These are phyloP conservation scores for Meteorus colon DNA, from an alignment of 2,888 invertebrate genomes.

Conservation along the genomic window DNA sequence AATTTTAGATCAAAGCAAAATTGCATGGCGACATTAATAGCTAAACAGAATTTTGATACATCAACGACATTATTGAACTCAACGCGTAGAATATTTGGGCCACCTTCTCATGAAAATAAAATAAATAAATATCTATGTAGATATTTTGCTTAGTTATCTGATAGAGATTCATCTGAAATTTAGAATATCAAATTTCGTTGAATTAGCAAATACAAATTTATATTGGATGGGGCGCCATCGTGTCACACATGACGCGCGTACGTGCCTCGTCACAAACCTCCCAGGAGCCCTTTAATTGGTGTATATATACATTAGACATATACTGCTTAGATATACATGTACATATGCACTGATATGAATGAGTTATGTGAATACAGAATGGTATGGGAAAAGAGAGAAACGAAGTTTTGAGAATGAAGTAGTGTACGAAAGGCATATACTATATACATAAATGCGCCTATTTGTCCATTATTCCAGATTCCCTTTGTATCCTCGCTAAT, in stretches of 20 bases:
- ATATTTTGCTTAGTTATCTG: no score
- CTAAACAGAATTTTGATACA: no score
- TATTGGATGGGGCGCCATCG: slow-evolving; percentile 41
- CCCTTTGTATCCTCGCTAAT: slow-evolving; percentile 72
- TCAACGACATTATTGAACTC: no score
- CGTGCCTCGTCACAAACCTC: slow-evolving; percentile 34
- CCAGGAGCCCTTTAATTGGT: slow-evolving; percentile 47
- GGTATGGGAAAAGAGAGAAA: slow-evolving; percentile 17
- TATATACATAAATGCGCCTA: slow-evolving; percentile 70
- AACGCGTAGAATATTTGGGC: no score
- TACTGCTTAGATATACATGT: not conserved
- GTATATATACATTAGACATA: slow-evolving; percentile 33
- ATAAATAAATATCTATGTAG: no score
- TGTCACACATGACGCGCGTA: slow-evolving; percentile 49
- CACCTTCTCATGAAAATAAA: no score
- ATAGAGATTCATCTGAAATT: not conserved
- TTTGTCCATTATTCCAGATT: slow-evolving; percentile 74
- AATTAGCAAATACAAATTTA: slow-evolving; percentile 26
- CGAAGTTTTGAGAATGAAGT: slow-evolving; percentile 43
- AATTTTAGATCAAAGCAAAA: no score
- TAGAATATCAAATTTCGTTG: slow-evolving; percentile 1
- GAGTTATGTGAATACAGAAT: not conserved
- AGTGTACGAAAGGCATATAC: slow-evolving; percentile 55
- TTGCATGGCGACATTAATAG: no score
- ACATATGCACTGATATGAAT: not conserved